Conservation (phyloP, 2,888 invertebrate genomes). For the Julus scandinavius region DNA sequence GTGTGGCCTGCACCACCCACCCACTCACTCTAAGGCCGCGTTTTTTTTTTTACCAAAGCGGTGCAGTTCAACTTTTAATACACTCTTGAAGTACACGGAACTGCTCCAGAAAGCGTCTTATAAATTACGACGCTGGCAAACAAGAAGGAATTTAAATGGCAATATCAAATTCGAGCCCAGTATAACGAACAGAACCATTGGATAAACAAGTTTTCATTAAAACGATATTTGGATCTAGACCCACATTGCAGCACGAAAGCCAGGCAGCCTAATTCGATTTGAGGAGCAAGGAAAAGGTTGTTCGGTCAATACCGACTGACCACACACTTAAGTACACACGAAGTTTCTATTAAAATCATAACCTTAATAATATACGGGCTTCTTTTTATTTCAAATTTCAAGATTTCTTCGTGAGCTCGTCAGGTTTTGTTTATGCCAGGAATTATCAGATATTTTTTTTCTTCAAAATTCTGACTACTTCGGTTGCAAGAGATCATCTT, state of each 20-base stretch:
- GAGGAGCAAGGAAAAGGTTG: slow-evolving; percentile 22
- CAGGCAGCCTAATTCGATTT: slow-evolving; percentile 6
- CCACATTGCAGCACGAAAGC: slow-evolving; percentile 17
- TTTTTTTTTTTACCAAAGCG: neutral
- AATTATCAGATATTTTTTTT: neutral
- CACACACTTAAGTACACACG: neutral
- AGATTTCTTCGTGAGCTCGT: neutral
- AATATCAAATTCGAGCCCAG: neutral
- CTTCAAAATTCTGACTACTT: neutral
- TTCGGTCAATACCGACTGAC: slow-evolving; percentile 38
- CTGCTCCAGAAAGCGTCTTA: slow-evolving; percentile 29
- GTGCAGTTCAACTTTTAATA: slow-evolving; percentile 29
- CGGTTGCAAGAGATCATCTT: slow-evolving; percentile 2
- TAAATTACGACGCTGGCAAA: slow-evolving; percentile 25
- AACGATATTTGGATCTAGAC: neutral
- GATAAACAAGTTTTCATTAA: slow-evolving; percentile 17
- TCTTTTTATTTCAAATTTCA: neutral
- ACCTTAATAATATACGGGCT: neutral
- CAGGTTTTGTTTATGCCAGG: neutral
- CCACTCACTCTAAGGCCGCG: neutral
- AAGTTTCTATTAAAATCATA: slow-evolving; percentile 29
- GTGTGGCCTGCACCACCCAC: slow-evolving; percentile 38
- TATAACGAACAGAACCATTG: neutral
- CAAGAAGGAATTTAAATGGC: slow-evolving; percentile 7
- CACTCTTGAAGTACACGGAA: slow-evolving; percentile 1